Evolutionary conservation across 2,888 invertebrate genomes (phyloP).

Genomic region (Macrosoma leucophasiata): DNA sequence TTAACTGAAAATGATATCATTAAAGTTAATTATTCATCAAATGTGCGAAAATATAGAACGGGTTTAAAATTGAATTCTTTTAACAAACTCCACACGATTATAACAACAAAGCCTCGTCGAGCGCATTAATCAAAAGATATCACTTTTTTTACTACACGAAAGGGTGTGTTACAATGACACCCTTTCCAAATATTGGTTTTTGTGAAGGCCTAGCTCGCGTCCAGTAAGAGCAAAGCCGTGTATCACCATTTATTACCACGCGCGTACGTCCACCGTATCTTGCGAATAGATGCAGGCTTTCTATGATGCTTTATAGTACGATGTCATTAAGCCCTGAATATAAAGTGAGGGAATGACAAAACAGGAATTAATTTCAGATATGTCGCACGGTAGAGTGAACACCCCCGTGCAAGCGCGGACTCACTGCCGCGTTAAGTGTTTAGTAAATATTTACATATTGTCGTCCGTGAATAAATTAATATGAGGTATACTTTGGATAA

Average conservation of each 20-base stretch:
- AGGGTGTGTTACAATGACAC: conserved; percentile 66
- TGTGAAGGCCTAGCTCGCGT: conserved; percentile 47
- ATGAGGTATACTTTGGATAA: no score
- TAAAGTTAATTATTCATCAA: no score
- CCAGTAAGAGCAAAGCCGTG: conserved; percentile 73
- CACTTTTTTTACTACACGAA: conserved; percentile 57
- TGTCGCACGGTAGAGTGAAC: conserved; percentile 66
- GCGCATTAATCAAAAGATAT: conserved; percentile 67
- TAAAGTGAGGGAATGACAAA: conserved; percentile 74
- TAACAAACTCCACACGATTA: conserved; percentile 15
- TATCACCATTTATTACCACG: conserved; percentile 64
- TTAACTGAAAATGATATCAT: no score
- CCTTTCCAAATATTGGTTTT: conserved; percentile 75
- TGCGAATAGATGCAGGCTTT: conserved; percentile 46
- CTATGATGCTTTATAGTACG: conserved; percentile 64
- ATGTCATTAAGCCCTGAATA: conserved; percentile 68
- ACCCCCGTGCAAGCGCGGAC: conserved; percentile 29
- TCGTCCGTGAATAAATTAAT: no score
- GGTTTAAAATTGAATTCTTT: conserved; percentile 6
- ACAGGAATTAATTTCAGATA: conserved; percentile 74
- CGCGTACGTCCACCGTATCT: conserved; percentile 60
- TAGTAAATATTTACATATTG: no score
- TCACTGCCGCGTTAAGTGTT: no score
- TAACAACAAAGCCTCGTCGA: conserved; percentile 32
- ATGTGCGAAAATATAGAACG: not conserved